Evolutionary conservation across 92 coral and sea anemone species (phyloP).

Genomic region (Zoanthus sociatus): DNA sequence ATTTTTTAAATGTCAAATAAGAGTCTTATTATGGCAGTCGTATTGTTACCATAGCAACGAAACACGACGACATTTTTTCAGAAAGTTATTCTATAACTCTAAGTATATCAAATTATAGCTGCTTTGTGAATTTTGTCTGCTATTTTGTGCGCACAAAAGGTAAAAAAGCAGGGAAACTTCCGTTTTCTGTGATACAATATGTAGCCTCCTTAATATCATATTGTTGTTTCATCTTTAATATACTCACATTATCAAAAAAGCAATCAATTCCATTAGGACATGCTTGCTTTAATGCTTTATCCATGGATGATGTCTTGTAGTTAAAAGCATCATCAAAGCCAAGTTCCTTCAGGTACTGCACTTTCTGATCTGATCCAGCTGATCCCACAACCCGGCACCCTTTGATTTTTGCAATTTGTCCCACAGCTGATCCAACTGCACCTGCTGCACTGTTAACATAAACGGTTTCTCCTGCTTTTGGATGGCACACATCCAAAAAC

Average conservation of each 20-base stretch:
- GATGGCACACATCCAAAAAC: conserved; percentile 50
- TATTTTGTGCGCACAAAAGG: too few relatives aligned
- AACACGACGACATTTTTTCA: too few relatives aligned
- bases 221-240: too few relatives aligned
- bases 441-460: conserved; percentile 74
- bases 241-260: conserved; percentile 69
- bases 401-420: conserved; percentile 67
- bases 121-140: too few relatives aligned
- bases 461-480: conserved; percentile 65
- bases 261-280: conserved; percentile 68
- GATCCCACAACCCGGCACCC: conserved; percentile 69
- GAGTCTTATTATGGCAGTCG: too few relatives aligned
- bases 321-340: conserved; percentile 70
- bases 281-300: conserved; percentile 54
- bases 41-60: too few relatives aligned
- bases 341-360: conserved; percentile 59
- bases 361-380: conserved; percentile 68
- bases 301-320: conserved; percentile 65
- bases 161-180: too few relatives aligned
- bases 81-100: too few relatives aligned
- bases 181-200: too few relatives aligned
- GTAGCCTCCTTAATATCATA: too few relatives aligned
- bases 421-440: conserved; percentile 61
- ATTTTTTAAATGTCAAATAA: too few relatives aligned
- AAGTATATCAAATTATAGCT: too few relatives aligned